Percentiles rank a stretch among this genome's conserved stretches.
These are phyloP conservation scores for Macaria notata DNA, from an alignment of 2,888 invertebrate genomes.

Conservation along the genomic window DNA sequence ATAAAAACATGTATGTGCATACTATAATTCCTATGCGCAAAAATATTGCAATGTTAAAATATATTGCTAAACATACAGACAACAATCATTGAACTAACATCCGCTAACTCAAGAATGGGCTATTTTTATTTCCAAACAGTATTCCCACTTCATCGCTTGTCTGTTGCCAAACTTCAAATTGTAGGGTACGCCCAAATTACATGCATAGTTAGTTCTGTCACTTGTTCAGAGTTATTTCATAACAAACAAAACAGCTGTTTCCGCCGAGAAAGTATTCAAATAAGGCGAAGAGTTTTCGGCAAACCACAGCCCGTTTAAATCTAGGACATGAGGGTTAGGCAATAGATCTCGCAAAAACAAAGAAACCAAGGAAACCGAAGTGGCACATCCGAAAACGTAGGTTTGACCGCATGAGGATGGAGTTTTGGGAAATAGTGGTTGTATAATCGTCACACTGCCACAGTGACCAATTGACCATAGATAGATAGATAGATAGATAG, in stretches of 20 bases:
- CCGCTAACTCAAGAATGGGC: not conserved
- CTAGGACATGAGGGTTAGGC: slow-evolving; percentile 15
- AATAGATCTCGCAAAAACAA: slow-evolving; percentile 6
- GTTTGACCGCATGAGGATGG: not conserved
- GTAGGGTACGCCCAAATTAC: slow-evolving; percentile 40
- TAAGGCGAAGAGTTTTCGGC: slow-evolving; percentile 43
- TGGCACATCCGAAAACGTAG: not conserved
- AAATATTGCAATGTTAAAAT: not conserved
- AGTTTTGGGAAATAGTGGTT: not conserved
- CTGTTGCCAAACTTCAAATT: slow-evolving; percentile 43
- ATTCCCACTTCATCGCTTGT: slow-evolving; percentile 15
- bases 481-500: too few species aligned
- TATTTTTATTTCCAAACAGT: slow-evolving; percentile 7
- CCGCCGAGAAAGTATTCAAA: slow-evolving; percentile 61
- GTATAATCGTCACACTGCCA: not conserved
- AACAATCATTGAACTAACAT: not conserved
- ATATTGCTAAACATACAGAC: not conserved
- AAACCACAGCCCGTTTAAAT: slow-evolving; percentile 22
- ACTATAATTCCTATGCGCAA: too few species aligned
- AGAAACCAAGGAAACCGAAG: not conserved
- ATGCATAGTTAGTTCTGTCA: slow-evolving; percentile 43
- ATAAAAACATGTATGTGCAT: too few species aligned
- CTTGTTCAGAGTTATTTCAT: slow-evolving; percentile 48
- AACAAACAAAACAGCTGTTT: slow-evolving; percentile 50
- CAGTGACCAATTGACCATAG: too few species aligned